Base-by-base conservation (phyloP, 2,797 vertebrate genomes). In the Parotocinclus haroldoi region DNA sequence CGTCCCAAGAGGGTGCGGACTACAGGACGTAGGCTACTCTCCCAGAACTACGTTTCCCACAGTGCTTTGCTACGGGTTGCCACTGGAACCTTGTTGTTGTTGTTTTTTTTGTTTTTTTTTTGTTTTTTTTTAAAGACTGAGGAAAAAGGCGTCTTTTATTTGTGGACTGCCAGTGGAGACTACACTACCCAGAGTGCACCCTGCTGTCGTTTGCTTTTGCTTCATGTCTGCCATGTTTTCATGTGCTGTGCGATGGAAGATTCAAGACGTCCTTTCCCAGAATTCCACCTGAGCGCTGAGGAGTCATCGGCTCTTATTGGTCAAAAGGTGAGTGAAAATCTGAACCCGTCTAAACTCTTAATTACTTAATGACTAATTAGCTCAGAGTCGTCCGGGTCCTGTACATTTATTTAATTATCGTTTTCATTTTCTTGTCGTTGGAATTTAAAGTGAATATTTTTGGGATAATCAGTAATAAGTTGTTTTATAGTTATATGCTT, bases 41-140 rank as follows among this genome's bases (percentile, higher is more conserved):
- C n/a, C n/a, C 89, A 90, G 91, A 91, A 91, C 90, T 87, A 80
- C 82, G 82, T 46, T 78, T 86, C 86, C 89, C 71, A 54, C 10
- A 59, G 40, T 62, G 54, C 14, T 39, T 13, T n/a, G 11, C 44
- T 69, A 44, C 58, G 14, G 7, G 37, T 27, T 55, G 48, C 46
- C 18, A 72, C 76, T 77, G 81, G 79, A 82, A 77, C 5, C 58
- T 73, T n/a, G n/a, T n/a, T n/a, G n/a, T n/a, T n/a, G n/a, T n/a
- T n/a, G n/a, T n/a, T n/a, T n/a, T n/a, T n/a, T n/a, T n/a, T n/a
- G n/a, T n/a, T n/a, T n/a, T n/a, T n/a, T n/a, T n/a, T n/a, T n/a
- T n/a, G n/a, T n/a, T 46, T 14, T 61, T 68, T 79, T 58, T 73
- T 49, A 58, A 71, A 46, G 42, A 48, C 10, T 19, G 45, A 38